Evolutionary conservation across 2,797 vertebrate species (phyloP).

Genomic region (Epinephelus awoara): DNA sequence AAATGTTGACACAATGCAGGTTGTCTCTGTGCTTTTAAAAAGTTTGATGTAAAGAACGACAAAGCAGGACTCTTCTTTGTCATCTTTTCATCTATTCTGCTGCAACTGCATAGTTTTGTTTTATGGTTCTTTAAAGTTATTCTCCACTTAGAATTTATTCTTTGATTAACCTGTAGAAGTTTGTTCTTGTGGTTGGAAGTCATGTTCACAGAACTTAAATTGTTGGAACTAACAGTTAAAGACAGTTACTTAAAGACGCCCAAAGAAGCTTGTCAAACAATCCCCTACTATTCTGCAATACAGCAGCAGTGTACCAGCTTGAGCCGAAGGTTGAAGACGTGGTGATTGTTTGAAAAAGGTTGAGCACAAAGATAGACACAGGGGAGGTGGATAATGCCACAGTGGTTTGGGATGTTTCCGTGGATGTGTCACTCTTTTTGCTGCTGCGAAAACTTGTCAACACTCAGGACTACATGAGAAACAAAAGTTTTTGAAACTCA

Average conservation of each 20-base stretch:
- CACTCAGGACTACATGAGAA: too few relatives aligned
- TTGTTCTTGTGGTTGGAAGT: background rate
- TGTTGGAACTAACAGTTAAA: background rate
- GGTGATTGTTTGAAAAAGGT: background rate
- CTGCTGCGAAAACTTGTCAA: too few relatives aligned
- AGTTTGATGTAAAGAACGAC: background rate
- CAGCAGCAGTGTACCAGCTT: background rate
- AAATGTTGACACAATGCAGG: constrained; percentile 6
- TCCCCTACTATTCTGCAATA: too few relatives aligned
- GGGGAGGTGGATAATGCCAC: background rate
- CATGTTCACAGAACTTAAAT: background rate
- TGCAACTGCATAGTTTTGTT: background rate
- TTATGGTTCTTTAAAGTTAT: background rate
- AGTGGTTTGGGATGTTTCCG: too few relatives aligned
- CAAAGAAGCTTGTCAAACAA: too few relatives aligned
- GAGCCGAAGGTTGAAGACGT: background rate
- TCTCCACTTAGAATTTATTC: background rate
- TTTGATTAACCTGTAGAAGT: background rate
- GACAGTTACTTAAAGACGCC: too few relatives aligned
- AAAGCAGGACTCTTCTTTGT: background rate
- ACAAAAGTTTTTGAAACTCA: too few relatives aligned
- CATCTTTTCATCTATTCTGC: background rate
- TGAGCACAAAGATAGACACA: background rate
- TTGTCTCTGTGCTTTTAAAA: constrained; percentile 22
- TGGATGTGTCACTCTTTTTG: too few relatives aligned